These are phyloP conservation scores for Lota lota DNA, from an alignment of 2,113 vertebrate genomes.

Conservation along the genomic window DNA sequence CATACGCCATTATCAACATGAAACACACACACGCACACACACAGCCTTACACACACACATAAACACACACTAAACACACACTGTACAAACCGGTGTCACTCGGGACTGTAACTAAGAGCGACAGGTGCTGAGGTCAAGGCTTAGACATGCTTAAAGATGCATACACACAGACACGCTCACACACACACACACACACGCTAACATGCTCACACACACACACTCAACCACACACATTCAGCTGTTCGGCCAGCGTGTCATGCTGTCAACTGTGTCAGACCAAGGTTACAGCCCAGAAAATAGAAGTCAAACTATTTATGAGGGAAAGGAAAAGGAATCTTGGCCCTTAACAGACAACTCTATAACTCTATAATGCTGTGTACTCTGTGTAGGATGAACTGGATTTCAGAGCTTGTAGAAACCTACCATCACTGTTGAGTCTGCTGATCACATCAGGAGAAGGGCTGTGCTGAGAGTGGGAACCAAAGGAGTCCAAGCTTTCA, in stretches of 20 bases:
- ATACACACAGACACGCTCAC: not conserved
- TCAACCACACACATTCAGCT: slow-evolving; percentile 46
- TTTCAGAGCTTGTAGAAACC: slow-evolving; percentile 43
- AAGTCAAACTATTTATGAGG: slow-evolving; percentile 37
- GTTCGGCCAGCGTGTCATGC: slow-evolving; percentile 33
- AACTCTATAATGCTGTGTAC: not conserved
- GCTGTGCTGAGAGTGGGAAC: slow-evolving; percentile 91
- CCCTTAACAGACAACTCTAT: not conserved
- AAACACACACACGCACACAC: slow-evolving; percentile 22
- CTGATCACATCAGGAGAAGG: slow-evolving; percentile 92
- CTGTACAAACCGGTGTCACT: slow-evolving; percentile 24
- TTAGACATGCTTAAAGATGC: not conserved
- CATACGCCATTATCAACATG: slow-evolving; percentile 30
- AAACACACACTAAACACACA: slow-evolving; percentile 20
- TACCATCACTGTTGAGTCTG: slow-evolving; percentile 88
- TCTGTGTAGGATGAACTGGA: too few species aligned
- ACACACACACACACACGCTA: not conserved
- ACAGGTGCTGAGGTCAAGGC: slow-evolving; percentile 40
- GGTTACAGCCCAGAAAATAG: slow-evolving; percentile 33
- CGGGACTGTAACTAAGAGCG: slow-evolving; percentile 30
- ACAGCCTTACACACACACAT: slow-evolving; percentile 2
- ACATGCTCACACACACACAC: slow-evolving; percentile 8
- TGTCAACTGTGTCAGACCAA: slow-evolving; percentile 25
- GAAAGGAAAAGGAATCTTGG: slow-evolving; percentile 8
- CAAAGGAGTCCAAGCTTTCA: slow-evolving; percentile 92